Percentiles rank a stretch among this genome's conserved stretches.
These are phyloP conservation scores for Ditylenchus weischeri DNA, from an alignment of 2,888 invertebrate species.

Conservation along the genomic window DNA sequence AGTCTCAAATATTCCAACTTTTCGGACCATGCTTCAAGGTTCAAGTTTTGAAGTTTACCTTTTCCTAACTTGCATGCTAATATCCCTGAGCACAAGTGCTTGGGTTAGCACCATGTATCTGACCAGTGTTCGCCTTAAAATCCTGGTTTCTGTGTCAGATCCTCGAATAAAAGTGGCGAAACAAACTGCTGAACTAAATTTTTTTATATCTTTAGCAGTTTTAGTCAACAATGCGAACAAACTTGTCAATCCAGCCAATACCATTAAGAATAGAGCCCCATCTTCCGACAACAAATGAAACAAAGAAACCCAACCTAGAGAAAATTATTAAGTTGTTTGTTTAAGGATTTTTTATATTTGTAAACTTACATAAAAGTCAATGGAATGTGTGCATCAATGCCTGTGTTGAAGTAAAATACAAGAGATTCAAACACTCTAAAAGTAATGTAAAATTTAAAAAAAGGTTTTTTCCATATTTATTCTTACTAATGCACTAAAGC, in stretches of 20 bases:
- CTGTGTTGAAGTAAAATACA: conserved; percentile 41
- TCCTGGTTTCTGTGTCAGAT: conserved; percentile 46
- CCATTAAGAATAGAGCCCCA: conserved; percentile 42
- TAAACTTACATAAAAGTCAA: conserved; percentile 44
- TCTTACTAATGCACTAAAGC: too few relatives aligned
- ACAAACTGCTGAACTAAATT: conserved; percentile 46
- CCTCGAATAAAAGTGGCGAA: conserved; percentile 54
- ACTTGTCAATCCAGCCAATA: conserved; percentile 49
- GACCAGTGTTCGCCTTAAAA: conserved; percentile 45
- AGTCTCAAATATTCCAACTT: too few relatives aligned
- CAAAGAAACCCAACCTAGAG: conserved; percentile 50
- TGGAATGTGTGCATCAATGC: conserved; percentile 41
- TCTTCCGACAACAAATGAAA: conserved; percentile 42
- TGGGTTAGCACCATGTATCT: conserved; percentile 53
- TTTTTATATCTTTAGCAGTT: not conserved
- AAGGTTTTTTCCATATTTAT: not conserved
- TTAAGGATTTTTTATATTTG: not conserved
- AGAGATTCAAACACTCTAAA: conserved; percentile 37
- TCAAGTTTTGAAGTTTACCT: conserved; percentile 1
- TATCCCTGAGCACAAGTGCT: conserved; percentile 44
- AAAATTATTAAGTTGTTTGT: conserved; percentile 9
- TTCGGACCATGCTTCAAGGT: too few relatives aligned
- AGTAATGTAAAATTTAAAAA: not conserved
- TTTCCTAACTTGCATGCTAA: conserved; percentile 43
- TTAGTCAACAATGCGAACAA: not conserved